Base-by-base conservation (phyloP, 2,888 invertebrate genomes). In the Catocala fraxini region DNA sequence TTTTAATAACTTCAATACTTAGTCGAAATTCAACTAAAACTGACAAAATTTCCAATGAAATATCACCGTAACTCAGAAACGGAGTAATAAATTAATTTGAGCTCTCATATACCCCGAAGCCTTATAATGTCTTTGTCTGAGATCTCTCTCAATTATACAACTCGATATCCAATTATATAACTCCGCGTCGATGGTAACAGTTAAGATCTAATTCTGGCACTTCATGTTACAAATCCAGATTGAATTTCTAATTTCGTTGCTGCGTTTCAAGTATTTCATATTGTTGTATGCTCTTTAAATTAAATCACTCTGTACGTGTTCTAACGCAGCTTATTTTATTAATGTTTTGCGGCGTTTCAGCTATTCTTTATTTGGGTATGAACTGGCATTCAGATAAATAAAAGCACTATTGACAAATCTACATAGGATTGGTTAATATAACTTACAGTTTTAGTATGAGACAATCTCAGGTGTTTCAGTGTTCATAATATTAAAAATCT, bases 1-100 rank as follows among this genome's bases (percentile, higher is more conserved):
- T 25, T 25, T 25, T 25, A 39, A 39, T 39, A 1, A 39, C 0
- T 6, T 7, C 6, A 7, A 39, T 7, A 39, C 35, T 0, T 39
- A 39, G 35, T 39, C 9, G 1, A 39, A 39, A 39, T 39, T 39
- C 6, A 39, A 39, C 35, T 9, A 39, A 9, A 39, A 39, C 35
- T 9, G 35, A 7, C 35, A 7, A 39, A 39, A 42, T 4, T 45
- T 33, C 13, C 13, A 13, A 45, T 34, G 34, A 45, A 25, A 54
- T 45, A 34, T 13, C 53, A 15, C 39, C 33, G 9, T 56, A 57
- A 52, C 59, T 63, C 47, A 39, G 48, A 56, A 49, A 57, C 39
- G 56, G 58, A 64, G 56, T 68, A 69, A 59, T 65, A 42, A 73
- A 61, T 72, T 65, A 65, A 65, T 65, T 72, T 57, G 13, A 54